Evolutionary conservation across 2,113 vertebrate species (phyloP).

Genomic region (Muntiacus reevesi): DNA sequence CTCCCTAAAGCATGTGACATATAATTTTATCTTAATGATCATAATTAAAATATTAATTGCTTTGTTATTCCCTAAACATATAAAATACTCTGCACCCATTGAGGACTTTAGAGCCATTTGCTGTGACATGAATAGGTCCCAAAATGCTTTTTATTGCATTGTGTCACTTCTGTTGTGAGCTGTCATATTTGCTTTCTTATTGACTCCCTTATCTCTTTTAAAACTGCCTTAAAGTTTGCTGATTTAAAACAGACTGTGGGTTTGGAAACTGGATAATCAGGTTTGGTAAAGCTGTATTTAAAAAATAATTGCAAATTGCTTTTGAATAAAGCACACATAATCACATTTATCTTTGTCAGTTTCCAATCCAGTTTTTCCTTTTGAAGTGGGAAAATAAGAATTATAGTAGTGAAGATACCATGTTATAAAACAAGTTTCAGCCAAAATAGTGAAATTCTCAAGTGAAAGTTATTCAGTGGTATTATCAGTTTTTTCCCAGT

Average conservation of each 20-base stretch:
- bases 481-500: conserved; percentile 1
- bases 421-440: neutral
- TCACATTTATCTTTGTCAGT: neutral
- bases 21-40: conserved; percentile 1
- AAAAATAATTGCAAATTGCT: conserved; percentile 4
- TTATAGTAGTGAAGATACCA: neutral
- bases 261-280: neutral
- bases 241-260: neutral
- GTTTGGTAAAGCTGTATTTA: neutral
- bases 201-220: neutral
- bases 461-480: neutral
- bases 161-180: neutral
- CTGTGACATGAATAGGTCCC: neutral
- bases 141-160: neutral
- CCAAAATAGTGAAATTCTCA: neutral
- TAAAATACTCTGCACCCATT: neutral
- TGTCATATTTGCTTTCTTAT: neutral
- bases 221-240: conserved; percentile 7
- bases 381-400: conserved; percentile 29
- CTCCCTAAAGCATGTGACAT: neutral
- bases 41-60: neutral
- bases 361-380: neutral
- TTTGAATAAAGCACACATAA: neutral
- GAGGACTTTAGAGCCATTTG: neutral
- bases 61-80: neutral